Evolutionary conservation across 2,888 invertebrate genomes (phyloP).

Genomic region (Rhopalosiphum nymphaeae): DNA sequence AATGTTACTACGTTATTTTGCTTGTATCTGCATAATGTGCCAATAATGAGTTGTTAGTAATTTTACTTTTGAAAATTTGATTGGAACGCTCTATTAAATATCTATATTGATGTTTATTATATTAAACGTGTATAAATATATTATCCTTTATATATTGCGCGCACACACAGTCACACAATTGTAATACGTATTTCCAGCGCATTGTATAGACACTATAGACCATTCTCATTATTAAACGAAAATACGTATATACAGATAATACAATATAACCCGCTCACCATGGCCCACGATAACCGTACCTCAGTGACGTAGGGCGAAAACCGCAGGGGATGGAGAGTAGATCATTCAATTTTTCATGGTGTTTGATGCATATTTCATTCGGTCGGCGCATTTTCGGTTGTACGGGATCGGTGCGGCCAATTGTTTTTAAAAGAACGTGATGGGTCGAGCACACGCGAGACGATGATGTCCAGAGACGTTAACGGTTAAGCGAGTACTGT

Average conservation of each 20-base stretch:
- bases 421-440: constrained; percentile 36
- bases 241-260: neutral
- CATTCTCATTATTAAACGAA: neutral
- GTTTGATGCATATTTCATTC: constrained; percentile 36
- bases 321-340: neutral
- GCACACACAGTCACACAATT: neutral
- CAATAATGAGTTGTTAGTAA: too few relatives aligned
- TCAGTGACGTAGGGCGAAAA: neutral
- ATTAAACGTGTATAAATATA: neutral
- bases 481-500: neutral
- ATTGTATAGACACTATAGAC: neutral
- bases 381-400: neutral
- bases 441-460: constrained; percentile 13
- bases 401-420: neutral
- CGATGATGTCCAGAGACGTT: neutral
- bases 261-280: neutral
- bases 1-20: too few relatives aligned
- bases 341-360: constrained; percentile 22
- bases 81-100: too few relatives aligned
- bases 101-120: neutral
- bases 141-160: neutral
- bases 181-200: neutral
- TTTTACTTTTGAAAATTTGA: too few relatives aligned
- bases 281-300: neutral
- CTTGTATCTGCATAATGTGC: too few relatives aligned